Evolutionary conservation across 2,113 vertebrate species (phyloP).

Genomic region (Phylloscopus trochiloides): DNA sequence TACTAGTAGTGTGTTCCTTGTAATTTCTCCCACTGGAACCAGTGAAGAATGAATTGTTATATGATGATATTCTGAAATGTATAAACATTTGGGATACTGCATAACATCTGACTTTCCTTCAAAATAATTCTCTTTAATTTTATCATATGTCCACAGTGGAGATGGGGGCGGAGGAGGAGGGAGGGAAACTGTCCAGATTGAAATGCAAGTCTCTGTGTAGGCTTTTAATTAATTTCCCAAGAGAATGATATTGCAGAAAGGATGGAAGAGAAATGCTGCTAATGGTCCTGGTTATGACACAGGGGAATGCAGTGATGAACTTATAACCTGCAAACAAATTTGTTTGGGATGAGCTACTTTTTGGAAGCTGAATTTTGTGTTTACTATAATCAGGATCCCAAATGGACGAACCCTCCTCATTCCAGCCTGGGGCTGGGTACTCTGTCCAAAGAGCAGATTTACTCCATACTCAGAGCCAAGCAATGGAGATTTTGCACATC

Average conservation of each 20-base stretch:
- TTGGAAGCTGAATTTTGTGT: background rate
- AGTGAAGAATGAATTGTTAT: background rate
- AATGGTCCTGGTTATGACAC: background rate
- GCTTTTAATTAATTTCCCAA: slow-evolving; percentile 31
- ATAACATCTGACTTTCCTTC: background rate
- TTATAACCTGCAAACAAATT: background rate
- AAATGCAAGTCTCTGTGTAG: background rate
- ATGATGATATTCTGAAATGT: background rate
- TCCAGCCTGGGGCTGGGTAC: background rate
- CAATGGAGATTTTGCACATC: background rate
- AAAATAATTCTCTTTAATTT: background rate
- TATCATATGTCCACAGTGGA: background rate
- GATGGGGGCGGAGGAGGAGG: background rate
- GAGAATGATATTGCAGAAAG: background rate
- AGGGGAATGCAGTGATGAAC: background rate
- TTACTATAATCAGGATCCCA: background rate
- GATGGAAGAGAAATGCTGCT: background rate
- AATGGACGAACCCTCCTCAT: background rate
- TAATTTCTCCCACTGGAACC: background rate
- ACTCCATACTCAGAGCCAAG: background rate
- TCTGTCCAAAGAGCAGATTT: background rate
- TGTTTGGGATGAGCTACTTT: background rate
- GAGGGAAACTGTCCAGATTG: background rate
- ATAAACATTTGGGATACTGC: background rate
- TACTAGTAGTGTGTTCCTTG: background rate